Percentiles rank a stretch among this genome's conserved stretches.
Conservation (phyloP, 1,140 invertebrate genomes). For the Monomorium pharaonis region DNA sequence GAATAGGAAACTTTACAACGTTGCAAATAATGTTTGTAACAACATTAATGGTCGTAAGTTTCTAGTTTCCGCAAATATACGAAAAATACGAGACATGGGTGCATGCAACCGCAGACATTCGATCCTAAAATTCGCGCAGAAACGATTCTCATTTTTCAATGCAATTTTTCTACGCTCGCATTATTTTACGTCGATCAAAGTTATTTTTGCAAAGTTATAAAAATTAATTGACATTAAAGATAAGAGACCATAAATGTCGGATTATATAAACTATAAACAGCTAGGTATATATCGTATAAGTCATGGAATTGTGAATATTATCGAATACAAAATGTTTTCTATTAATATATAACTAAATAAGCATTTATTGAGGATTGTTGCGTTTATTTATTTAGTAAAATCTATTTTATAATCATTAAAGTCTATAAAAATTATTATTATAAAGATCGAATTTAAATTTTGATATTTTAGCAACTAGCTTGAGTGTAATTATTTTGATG, state of each 20-base stretch:
- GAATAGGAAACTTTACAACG: neutral
- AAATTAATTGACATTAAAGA: neutral
- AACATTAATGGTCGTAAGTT: neutral
- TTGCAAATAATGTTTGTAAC: conserved; percentile 2
- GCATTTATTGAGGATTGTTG: no score
- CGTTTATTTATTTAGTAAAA: no score
- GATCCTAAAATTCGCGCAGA: neutral
- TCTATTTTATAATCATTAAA: no score
- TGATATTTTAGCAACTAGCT: no score
- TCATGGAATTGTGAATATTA: neutral
- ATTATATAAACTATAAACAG: neutral
- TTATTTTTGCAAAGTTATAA: neutral
- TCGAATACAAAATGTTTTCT: no score
- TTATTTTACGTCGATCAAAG: neutral
- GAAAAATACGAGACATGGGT: neutral
- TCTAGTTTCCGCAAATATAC: neutral
- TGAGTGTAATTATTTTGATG: no score
- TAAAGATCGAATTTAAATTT: no score
- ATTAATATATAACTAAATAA: no score
- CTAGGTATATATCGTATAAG: neutral
- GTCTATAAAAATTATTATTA: no score
- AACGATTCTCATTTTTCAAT: neutral
- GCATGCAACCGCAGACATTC: neutral
- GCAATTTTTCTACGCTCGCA: neutral
- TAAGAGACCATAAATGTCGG: neutral